phyloP scores from a whole-genome alignment of 2,888 invertebrate genomes.

The Drosophila ustulata region DNA sequence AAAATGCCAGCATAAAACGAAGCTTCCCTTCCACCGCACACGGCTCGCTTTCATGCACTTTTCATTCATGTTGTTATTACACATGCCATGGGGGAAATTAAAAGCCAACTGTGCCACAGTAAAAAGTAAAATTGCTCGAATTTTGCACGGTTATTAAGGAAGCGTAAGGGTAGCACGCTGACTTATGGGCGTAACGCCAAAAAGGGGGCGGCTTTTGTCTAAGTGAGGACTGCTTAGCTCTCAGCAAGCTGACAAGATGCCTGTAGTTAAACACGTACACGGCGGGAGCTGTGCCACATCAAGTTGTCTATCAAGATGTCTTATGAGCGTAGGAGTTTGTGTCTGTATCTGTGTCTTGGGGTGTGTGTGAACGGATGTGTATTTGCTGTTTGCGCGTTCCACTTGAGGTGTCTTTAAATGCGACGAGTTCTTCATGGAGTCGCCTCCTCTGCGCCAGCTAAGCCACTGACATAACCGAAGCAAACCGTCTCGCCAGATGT shows the following conservation, averaged over 20 bases:
- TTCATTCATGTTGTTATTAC: constrained; percentile 47
- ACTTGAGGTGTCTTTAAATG: constrained; percentile 81
- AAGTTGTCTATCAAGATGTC: constrained; percentile 68
- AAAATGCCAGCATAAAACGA: constrained; percentile 34
- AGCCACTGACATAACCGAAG: constrained; percentile 37
- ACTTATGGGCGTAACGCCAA: constrained; percentile 32
- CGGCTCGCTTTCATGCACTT: constrained; percentile 42
- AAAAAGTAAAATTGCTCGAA: constrained; percentile 48
- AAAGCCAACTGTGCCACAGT: constrained; percentile 43
- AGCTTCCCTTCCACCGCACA: background rate
- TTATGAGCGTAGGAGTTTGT: constrained; percentile 12
- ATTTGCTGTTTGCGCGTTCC: constrained; percentile 64
- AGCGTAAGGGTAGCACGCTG: constrained; percentile 30
- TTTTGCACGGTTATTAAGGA: constrained; percentile 53
- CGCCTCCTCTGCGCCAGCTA: constrained; percentile 52
- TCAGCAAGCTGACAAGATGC: constrained; percentile 49
- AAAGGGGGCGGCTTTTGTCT: constrained; percentile 50
- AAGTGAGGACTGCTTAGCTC: constrained; percentile 53
- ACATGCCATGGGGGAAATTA: constrained; percentile 65
- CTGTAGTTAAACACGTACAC: constrained; percentile 73
- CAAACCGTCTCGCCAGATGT: constrained; percentile 23
- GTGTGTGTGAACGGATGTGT: constrained; percentile 38
- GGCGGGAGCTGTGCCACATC: constrained; percentile 49
- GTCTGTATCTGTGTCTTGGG: constrained; percentile 3
- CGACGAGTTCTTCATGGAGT: constrained; percentile 78